Conservation (phyloP, 30 jellyfish, hydroid and myxozoan species). For the Cassiopea andromeda region DNA sequence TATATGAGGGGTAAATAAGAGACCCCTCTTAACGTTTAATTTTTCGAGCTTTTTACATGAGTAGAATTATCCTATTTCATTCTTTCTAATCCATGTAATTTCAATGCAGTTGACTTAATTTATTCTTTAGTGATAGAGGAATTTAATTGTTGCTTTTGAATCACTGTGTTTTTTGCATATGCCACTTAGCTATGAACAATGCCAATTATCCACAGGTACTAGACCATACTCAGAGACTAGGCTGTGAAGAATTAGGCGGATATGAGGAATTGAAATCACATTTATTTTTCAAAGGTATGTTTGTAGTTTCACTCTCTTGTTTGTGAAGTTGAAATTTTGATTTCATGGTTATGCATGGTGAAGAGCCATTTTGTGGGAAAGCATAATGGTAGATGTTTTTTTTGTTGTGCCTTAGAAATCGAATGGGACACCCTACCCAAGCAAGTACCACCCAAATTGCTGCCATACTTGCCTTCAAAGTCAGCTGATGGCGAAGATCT, state of each 20-base stretch:
- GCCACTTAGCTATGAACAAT: background rate
- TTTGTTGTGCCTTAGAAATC: constrained; percentile 39
- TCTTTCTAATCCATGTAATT: no score
- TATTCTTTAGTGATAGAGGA: no score
- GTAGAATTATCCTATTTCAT: no score
- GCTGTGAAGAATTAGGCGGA: constrained; percentile 94
- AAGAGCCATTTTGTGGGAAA: no score
- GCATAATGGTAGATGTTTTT: no score
- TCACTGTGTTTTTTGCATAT: no score
- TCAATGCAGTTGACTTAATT: no score
- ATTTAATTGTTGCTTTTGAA: no score
- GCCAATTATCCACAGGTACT: constrained; percentile 60
- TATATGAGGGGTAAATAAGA: no score
- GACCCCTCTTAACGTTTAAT: no score
- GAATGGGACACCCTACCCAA: constrained; percentile 83
- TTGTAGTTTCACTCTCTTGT: background rate
- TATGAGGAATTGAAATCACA: constrained; percentile 63
- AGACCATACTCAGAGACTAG: constrained; percentile 90
- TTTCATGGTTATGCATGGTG: no score
- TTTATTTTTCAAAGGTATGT: constrained; percentile 72
- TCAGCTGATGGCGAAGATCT: constrained; percentile 77
- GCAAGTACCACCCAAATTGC: constrained; percentile 86
- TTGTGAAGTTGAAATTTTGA: background rate
- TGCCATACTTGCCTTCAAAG: constrained; percentile 88
- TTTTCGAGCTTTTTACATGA: no score